Conservation (phyloP, 2,113 vertebrate species). For the Tretioscincus oriximinensis region DNA sequence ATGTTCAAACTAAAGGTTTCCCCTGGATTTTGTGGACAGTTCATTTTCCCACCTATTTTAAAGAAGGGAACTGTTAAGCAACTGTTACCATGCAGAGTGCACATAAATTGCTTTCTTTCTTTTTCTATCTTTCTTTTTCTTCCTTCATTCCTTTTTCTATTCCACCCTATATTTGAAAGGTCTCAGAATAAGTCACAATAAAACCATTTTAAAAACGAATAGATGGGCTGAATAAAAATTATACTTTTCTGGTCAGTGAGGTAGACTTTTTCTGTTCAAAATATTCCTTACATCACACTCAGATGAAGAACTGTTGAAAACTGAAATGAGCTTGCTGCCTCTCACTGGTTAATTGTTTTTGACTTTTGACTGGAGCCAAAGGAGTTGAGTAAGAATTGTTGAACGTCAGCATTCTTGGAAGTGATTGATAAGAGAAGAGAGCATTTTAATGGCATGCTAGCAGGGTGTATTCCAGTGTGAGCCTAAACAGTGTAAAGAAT, state of each 20-base stretch:
- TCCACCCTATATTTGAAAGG: no score
- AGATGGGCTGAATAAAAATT: background rate
- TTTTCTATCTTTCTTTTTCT: no score
- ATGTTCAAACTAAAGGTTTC: no score
- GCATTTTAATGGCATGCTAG: slow-evolving; percentile 40
- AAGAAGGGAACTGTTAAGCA: no score
- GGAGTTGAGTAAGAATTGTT: slow-evolving; percentile 46
- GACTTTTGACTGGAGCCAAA: slow-evolving; percentile 53
- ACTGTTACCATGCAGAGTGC: no score
- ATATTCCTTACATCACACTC: slow-evolving; percentile 15
- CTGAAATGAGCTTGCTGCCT: slow-evolving; percentile 42
- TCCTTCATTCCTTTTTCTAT: no score
- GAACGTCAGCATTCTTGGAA: slow-evolving; percentile 67
- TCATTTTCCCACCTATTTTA: no score
- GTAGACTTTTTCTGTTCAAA: background rate
- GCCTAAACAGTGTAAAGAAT: slow-evolving; percentile 26
- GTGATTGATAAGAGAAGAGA: slow-evolving; percentile 63
- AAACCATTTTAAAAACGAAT: no score
- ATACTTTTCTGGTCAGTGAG: no score
- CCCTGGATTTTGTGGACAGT: no score
- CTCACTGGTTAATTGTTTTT: slow-evolving; percentile 49
- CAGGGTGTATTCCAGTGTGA: slow-evolving; percentile 39
- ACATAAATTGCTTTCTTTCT: no score
- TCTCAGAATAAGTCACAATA: no score
- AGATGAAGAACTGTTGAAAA: slow-evolving; percentile 18